Base-by-base conservation (phyloP, 1,140 invertebrate genomes). In the Orchesella cincta region DNA sequence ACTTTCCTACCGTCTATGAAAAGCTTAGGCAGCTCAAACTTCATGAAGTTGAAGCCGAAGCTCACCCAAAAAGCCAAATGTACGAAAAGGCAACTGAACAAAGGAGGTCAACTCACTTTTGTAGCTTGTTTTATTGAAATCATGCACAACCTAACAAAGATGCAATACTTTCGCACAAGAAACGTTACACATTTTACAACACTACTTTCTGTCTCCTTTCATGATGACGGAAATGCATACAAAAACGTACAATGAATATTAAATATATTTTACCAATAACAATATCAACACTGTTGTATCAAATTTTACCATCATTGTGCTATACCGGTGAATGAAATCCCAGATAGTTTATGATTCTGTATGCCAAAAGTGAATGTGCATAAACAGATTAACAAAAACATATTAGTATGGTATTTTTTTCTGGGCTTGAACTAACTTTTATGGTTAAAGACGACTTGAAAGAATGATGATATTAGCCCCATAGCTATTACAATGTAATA, bases 71-170 rank as follows among this genome's bases (percentile, higher is more conserved):
- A 18, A 12, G 54, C 14, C 54, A 57, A 57, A 26, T 23, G 26
- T n/a, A 57, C 54, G 54, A 23, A 57, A 57, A n/a, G 54, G 54
- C 54, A 57, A 57, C 54, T 57, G 54, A 57, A 57, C 54, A n/a
- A 57, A 57, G 54, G 54, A 57, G 54, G 54, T 57, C 54, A 57
- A 57, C 54, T 57, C 54, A 57, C 54, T 57, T 57, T 57, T 57
- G 12, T 5, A 57, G 54, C 23, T 57, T 57, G 54, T 57, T 26
- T 57, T 57, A 46, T 46, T 46, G 39, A 46, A 46, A 8, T 8
- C 18, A 5, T 8, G 39, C 39, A 46, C n/a, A n/a, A n/a, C n/a
- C n/a, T n/a, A n/a, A n/a, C n/a, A n/a, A n/a, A n/a, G n/a, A n/a
- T n/a, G n/a, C n/a, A n/a, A n/a, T n/a, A n/a, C n/a, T n/a, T n/a